Base-by-base conservation (phyloP, 2,113 vertebrate genomes). In the Oreochromis aureus region DNA sequence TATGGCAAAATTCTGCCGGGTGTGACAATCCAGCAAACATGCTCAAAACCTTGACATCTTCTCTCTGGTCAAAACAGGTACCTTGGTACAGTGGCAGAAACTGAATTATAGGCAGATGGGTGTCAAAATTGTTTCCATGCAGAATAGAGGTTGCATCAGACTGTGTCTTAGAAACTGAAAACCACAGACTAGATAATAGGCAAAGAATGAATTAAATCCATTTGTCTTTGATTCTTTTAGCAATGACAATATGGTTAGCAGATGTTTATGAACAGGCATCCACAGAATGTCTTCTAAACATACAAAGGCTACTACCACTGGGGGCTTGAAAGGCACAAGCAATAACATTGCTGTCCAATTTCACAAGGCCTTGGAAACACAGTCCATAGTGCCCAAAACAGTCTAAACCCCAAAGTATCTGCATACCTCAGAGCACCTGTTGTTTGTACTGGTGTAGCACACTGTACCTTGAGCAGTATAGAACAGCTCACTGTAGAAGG, bases 401-500 rank as follows among this genome's bases (percentile, higher is more conserved):
- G 24, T 30, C 24, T 18, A 30, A 30, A 48, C 15, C 15, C 71
- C 12, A 76, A 27, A 76, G 6, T 51, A 76, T 51, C 44, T 78
- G 44, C 10, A 51, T 32, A 48, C 4, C 15, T 76, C 24, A 1
- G 69, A 48, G 22, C 71, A 55, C 11, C 12, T 36, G 76, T 10
- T 79, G 58, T 69, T 55, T 59, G n/a, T 15, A 4, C 6, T 51
- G 9, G 15, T 41, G 41, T 13, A 16, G 4, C 44, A 30, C 24
- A 34, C 46, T 18, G 30, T 95, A 97, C 97, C 97, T 97, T 97
- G 96, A 92, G 96, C 96, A 56, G 96, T 93, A 93, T 95, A 96
- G 85, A 97, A 81, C 89, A 98, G 90, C 86, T 98, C 96, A 2
- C 87, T 96, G 95, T 97, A 97, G 89, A 97, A 92, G 16, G 96